phyloP scores from a whole-genome alignment of 2,113 vertebrate genomes.

The Hiodon alosoides region DNA sequence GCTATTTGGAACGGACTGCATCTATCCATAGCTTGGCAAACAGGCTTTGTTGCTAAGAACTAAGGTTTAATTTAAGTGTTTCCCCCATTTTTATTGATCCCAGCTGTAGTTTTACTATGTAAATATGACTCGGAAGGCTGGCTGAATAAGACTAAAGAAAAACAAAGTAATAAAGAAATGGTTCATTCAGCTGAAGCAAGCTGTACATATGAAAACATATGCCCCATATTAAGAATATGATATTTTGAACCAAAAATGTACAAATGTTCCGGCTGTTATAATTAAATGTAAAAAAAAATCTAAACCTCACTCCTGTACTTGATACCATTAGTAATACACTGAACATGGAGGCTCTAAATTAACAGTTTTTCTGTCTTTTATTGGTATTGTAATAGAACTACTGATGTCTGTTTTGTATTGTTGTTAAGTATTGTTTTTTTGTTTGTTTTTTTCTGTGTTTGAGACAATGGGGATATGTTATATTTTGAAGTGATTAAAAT shows the following conservation, averaged over 20 bases:
- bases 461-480: conserved; percentile 79
- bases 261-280: conserved; percentile 58
- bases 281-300: conserved; percentile 61
- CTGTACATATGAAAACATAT: conserved; percentile 50
- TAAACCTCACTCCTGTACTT: conserved; percentile 67
- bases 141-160: conserved; percentile 50
- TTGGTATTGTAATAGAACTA: conserved; percentile 78
- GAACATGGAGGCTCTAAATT: conserved; percentile 59
- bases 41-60: conserved; percentile 23
- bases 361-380: conserved; percentile 59
- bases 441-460: conserved; percentile 46
- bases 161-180: conserved; percentile 34
- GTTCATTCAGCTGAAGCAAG: conserved; percentile 54
- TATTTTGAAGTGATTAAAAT: conserved; percentile 85
- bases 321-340: conserved; percentile 64
- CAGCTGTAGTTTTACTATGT: conserved; percentile 72
- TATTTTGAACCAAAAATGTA: conserved; percentile 70
- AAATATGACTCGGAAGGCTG: conserved; percentile 56
- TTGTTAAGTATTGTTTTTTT: conserved; percentile 76
- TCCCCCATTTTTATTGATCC: conserved; percentile 57
- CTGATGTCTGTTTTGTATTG: conserved; percentile 79
- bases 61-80: conserved; percentile 58
- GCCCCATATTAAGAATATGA: conserved; percentile 60
- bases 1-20: background rate
- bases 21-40: conserved; percentile 37